Evolutionary conservation across 2,113 vertebrate genomes (phyloP).

Genomic region (Serranochromis macrocephalus): DNA sequence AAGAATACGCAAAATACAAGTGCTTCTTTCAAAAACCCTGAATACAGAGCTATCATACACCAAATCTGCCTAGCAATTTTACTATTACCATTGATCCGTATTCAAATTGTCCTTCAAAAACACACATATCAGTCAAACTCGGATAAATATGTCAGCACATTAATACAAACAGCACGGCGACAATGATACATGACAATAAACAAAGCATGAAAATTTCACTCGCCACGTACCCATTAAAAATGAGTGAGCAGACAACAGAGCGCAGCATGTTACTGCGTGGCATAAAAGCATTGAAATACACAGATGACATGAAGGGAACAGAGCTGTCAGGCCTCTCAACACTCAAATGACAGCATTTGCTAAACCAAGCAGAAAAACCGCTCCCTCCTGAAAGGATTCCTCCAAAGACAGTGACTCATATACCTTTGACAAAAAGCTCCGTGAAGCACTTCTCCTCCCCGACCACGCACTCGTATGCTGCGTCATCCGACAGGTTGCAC

Average conservation of each 20-base stretch:
- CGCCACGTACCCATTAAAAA: conserved; percentile 25
- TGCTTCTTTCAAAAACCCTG: not conserved
- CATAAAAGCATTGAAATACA: conserved; percentile 20
- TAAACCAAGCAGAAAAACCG: conserved; percentile 5
- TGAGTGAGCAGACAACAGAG: conserved; percentile 27
- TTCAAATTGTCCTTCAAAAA: not conserved
- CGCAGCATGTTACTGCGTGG: not conserved
- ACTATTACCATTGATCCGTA: not conserved
- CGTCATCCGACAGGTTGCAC: conserved; percentile 83
- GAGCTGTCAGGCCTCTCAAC: conserved; percentile 30
- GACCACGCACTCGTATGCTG: conserved; percentile 80
- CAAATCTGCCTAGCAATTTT: not conserved
- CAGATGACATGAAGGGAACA: conserved; percentile 17
- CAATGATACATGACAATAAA: conserved; percentile 19
- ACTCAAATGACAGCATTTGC: conserved; percentile 13
- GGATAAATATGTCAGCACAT: not conserved
- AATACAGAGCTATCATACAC: not conserved
- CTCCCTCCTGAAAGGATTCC: conserved; percentile 16
- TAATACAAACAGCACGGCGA: not conserved
- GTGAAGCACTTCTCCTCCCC: conserved; percentile 82
- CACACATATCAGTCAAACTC: not conserved
- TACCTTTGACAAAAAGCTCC: conserved; percentile 86
- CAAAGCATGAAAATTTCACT: conserved; percentile 3
- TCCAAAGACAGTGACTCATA: conserved; percentile 36
- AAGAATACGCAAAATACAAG: not conserved